Percentiles rank a stretch among this genome's conserved stretches.
Evolutionary conservation across 2,888 invertebrate genomes (phyloP).

Genomic region (Tachina lurida): DNA sequence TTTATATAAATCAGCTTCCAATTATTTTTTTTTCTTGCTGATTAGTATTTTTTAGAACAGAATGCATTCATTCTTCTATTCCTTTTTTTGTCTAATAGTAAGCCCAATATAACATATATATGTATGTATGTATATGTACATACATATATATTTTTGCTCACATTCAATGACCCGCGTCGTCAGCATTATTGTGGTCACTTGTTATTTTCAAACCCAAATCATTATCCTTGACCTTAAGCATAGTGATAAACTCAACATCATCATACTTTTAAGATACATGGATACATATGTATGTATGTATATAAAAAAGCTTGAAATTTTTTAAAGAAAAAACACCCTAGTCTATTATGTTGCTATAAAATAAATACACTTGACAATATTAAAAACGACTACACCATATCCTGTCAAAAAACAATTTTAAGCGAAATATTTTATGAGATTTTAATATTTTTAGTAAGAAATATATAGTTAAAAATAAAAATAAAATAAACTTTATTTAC

Average conservation of each 20-base stretch:
- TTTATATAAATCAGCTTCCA: no score
- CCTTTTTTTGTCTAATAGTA: background rate
- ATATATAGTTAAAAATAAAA: no score
- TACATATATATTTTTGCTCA: no score
- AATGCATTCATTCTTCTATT: background rate
- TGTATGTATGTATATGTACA: background rate
- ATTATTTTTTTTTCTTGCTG: no score
- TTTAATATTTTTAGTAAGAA: no score
- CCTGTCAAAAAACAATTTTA: background rate
- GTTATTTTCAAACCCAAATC: slow-evolving; percentile 55
- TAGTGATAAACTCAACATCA: slow-evolving; percentile 65
- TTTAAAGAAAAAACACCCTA: slow-evolving; percentile 8
- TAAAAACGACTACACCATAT: slow-evolving; percentile 33
- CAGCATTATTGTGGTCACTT: slow-evolving; percentile 37
- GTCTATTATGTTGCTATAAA: slow-evolving; percentile 64
- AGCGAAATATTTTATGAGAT: no score
- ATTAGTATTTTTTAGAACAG: no score
- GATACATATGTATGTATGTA: no score
- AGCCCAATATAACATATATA: background rate
- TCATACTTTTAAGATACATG: slow-evolving; percentile 34
- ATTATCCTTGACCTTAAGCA: slow-evolving; percentile 69
- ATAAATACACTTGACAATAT: slow-evolving; percentile 42
- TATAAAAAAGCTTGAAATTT: slow-evolving; percentile 11
- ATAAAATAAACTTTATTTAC: no score
- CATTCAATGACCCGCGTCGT: slow-evolving; percentile 36